Evolutionary conservation across 2,113 vertebrate genomes (phyloP), one percentile per base, ranked within the genome.

Genomic region (Hirundichthys speculiger): DNA sequence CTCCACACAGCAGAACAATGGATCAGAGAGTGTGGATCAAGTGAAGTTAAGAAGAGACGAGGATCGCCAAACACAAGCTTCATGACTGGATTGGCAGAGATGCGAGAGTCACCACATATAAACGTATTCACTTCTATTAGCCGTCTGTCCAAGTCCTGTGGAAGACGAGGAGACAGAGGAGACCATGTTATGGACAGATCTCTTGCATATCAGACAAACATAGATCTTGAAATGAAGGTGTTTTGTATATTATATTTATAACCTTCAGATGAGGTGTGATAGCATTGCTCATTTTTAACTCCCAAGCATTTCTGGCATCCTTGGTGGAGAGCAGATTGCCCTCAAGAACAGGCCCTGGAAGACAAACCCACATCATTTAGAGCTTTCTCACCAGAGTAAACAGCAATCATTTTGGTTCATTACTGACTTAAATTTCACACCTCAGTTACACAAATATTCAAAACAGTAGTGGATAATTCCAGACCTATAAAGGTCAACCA

Each of bases 1-100:
- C 88, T 96, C 96, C 96, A 97, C 63, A 96, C 92, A 5, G 87
- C 89, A 2, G 94, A 94, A 27, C 91, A 79, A 13, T 97, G 94
- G 11, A 97, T 75, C 24, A 84, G 65, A 45, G 89, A 93, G 34
- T 79, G 62, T 67, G 7, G 48, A 2, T 94, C 94, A 75, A 98
- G 86, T 2, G 79, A 82, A 39, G 69, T 47, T 85, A 97, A 81
- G 80, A 96, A 94, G 0, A 85, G 71, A 10, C 5, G 77, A 0
- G 95, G 95, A 67, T 98, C 93, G 0, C 94, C 92, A 5, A 93
- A 96, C 12, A 94, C 79, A 1, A 96, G 78, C 72, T 91, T 96
- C 82, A 95, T 91, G 40, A 98, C 52, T 3, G 92, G 93, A 64
- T 93, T 95, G 64, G 91, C 91, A 34, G 90, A 94, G 67, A 95